Evolutionary conservation across 2,113 vertebrate genomes (phyloP), one percentile per base, ranked within the genome.

Genomic region (Urocynchramus pylzowi): DNA sequence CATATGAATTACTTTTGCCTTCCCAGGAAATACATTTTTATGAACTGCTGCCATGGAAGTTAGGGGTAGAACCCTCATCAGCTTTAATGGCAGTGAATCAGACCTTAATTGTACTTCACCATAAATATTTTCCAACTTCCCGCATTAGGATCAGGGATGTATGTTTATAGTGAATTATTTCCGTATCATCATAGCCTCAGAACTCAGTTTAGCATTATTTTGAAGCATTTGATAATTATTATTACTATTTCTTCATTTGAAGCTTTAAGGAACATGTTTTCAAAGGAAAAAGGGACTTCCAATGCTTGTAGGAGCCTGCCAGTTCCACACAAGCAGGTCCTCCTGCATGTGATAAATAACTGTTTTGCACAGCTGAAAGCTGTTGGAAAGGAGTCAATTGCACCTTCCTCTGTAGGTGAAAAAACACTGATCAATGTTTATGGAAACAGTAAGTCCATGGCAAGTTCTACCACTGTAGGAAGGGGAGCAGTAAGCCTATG

Each of bases 1-100:
- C 35, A 75, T 93, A 87, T 60, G 19, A 94, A 97, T 84, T 84
- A 84, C 18, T 93, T 95, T 63, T 93, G 37, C 80, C 19, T 90
- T 90, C 47, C 41, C 27, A 54, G 45, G 81, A 89, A 95, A 84
- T 63, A 74, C 35, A 71, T 81, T 94, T 93, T 95, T 84, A 87
- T 81, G 68, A 84, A 86, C 60, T 63, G 47, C 79, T 89, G 6
- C 64, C 26, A 21, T 69, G 30, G 54, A 95, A 92, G 71, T 70
- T 69, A 65, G 52, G 33, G 47, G 42, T 88, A 70, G 84, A 91
- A 85, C 71, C 83, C 53, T 41, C 60, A 65, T 75, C 70, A 91
- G 52, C 79, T 87, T 85, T 59, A 93, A 88, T 53, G 59, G 56
- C 42, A 60, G 47, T 42, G 26, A 74, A 87, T 92, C 52, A 91